phyloP scores from a whole-genome alignment of 2,797 vertebrate genomes.

The Coregonus ussuriensis region DNA sequence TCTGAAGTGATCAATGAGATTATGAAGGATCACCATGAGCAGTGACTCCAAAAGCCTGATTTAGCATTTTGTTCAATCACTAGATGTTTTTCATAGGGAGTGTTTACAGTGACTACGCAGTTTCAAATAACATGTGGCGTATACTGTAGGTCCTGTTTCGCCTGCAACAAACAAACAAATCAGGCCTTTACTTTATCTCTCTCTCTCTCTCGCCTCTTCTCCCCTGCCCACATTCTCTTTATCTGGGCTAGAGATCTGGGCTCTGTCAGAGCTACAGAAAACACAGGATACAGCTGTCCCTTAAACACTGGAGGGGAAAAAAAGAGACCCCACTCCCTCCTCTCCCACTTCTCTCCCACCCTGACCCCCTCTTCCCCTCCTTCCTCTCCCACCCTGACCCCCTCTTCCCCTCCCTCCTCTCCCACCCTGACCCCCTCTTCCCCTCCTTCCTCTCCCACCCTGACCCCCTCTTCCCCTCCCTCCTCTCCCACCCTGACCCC shows the following conservation, averaged over 20 bases:
- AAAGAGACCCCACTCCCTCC: conserved; percentile 21
- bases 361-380: conserved; percentile 15
- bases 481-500: conserved; percentile 12
- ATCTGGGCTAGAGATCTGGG: conserved; percentile 54
- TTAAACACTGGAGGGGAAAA: conserved; percentile 1
- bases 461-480: too few species aligned
- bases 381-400: conserved; percentile 7
- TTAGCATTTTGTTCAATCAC: too few species aligned
- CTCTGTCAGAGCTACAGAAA: conserved; percentile 51
- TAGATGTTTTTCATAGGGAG: too few species aligned
- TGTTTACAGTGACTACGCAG: too few species aligned
- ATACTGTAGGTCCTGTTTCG: too few species aligned
- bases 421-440: too few species aligned
- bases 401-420: conserved; percentile 7
- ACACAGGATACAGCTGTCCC: conserved; percentile 67
- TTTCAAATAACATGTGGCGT: too few species aligned
- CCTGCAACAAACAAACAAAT: too few species aligned
- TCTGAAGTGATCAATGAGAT: background rate
- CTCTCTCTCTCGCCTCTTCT: too few species aligned
- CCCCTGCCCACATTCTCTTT: conserved; percentile 13
- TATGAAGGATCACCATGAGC: background rate
- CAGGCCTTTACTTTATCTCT: too few species aligned
- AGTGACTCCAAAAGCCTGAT: too few species aligned
- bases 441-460: too few species aligned
- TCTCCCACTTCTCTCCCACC: conserved; percentile 12